phyloP scores from a whole-genome alignment of 2,888 invertebrate species.

The Chirona hameri region DNA sequence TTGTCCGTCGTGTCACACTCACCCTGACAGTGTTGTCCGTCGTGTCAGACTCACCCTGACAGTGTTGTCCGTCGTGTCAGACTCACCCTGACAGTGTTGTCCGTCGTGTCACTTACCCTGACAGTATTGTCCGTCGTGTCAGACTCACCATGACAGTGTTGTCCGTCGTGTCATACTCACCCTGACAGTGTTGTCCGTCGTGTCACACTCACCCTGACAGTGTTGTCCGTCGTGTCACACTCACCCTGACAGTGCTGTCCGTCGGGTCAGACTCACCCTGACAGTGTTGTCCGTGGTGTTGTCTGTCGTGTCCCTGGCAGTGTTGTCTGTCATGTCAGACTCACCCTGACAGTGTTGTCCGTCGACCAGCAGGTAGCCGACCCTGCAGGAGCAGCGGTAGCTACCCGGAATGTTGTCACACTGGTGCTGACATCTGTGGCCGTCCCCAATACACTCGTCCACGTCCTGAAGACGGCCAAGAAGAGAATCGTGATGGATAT shows the following conservation, averaged over 20 bases:
- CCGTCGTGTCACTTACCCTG: no score
- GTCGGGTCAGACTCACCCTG: conserved; percentile 33
- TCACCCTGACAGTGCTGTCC: background rate
- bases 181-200: no score
- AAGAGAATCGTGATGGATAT: no score
- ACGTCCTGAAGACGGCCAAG: conserved; percentile 39
- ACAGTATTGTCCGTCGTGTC: no score
- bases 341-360: background rate
- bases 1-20: no score
- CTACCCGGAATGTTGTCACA: conserved; percentile 48
- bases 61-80: conserved; percentile 32
- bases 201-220: no score
- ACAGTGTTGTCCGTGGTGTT: no score
- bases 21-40: no score
- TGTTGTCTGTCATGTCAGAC: background rate
- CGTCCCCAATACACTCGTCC: conserved; percentile 45
- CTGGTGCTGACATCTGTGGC: conserved; percentile 47
- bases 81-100: no score
- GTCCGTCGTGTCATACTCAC: conserved; percentile 32
- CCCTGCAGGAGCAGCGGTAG: conserved; percentile 49
- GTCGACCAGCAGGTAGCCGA: conserved; percentile 46
- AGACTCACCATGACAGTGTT: background rate
- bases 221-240: background rate
- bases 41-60: background rate
- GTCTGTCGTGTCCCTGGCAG: no score